Base-by-base conservation (phyloP, 2,113 vertebrate species). In the Microcebus jonahi region DNA sequence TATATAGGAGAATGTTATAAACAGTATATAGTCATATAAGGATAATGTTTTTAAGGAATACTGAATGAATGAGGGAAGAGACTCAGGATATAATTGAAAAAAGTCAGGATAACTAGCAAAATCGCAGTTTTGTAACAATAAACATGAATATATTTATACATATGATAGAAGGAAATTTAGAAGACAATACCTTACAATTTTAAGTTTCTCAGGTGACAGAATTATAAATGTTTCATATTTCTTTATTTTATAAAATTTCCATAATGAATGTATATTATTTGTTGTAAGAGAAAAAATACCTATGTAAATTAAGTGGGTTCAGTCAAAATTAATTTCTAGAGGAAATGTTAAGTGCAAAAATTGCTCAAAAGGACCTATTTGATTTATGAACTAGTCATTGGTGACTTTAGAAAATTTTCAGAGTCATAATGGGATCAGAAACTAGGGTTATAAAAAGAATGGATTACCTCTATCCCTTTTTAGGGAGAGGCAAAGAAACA, bases 381-480 rank as follows among this genome's bases (percentile, higher is more conserved):
- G 68, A 70, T 71, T 90, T 82, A 31, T 91, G 34, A 88, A 59
- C 68, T 42, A 83, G n/a, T 70, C 73, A 21, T 5, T 61, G 7
- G 9, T 97, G n/a, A 96, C 34, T 36, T 85, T 63, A 73, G 42
- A 91, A 89, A 83, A 76, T 79, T 84, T 80, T 82, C n/a, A 82
- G 17, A 50, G 34, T 31, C n/a, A 63, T 53, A 23, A 21, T 95
- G 34, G 21, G 20, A 75, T 82, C 84, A 87, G 39, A 97, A 93
- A 55, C n/a, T 27, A 94, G 42, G 5, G 8, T 94, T 89, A 67
- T 86, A 91, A 93, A 73, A 53, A 63, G 14, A 81, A 71, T 80
- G 31, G 31, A 59, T 42, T 42, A 42, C 42, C 42, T 42, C 42
- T 42, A 42, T 42, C 42, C 42, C 42, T 42, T 42, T 42, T 42